These are phyloP conservation scores for Tilapia sparmanii DNA, from an alignment of 2,113 vertebrate genomes.

Conservation along the genomic window DNA sequence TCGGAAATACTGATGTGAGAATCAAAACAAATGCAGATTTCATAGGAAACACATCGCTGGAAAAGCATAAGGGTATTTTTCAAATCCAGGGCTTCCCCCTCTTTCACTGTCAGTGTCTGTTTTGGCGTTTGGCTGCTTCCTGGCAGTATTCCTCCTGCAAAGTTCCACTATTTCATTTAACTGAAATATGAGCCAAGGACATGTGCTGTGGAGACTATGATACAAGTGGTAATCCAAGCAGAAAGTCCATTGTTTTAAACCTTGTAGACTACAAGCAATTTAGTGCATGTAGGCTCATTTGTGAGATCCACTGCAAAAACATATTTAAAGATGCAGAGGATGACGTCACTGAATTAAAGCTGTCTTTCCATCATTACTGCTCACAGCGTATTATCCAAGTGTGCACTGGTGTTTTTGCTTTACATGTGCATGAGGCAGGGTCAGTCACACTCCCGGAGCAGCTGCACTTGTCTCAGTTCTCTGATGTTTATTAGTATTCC, in stretches of 20 bases:
- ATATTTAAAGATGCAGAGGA: neutral
- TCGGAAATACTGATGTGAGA: constrained; percentile 49
- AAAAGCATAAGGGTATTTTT: constrained; percentile 45
- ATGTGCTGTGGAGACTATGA: constrained; percentile 11
- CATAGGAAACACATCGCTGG: constrained; percentile 53
- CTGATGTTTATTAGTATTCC: neutral
- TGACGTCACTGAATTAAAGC: neutral
- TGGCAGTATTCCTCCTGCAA: constrained; percentile 29
- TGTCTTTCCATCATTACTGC: neutral
- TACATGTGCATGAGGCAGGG: neutral
- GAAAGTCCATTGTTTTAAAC: neutral
- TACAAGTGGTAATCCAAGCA: neutral
- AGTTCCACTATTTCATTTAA: constrained; percentile 64
- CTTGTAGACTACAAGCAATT: neutral
- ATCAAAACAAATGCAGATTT: constrained; percentile 52
- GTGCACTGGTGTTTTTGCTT: neutral
- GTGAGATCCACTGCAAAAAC: neutral
- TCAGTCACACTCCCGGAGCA: neutral
- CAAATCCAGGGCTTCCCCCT: constrained; percentile 58
- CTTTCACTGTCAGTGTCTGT: constrained; percentile 31
- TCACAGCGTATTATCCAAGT: neutral
- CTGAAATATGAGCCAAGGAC: constrained; percentile 39
- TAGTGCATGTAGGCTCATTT: neutral
- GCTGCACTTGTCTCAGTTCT: neutral
- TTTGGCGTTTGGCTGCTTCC: constrained; percentile 20